These are phyloP conservation scores for Chelonoidis abingdonii DNA, from an alignment of 2,113 vertebrate species.

Conservation along the genomic window DNA sequence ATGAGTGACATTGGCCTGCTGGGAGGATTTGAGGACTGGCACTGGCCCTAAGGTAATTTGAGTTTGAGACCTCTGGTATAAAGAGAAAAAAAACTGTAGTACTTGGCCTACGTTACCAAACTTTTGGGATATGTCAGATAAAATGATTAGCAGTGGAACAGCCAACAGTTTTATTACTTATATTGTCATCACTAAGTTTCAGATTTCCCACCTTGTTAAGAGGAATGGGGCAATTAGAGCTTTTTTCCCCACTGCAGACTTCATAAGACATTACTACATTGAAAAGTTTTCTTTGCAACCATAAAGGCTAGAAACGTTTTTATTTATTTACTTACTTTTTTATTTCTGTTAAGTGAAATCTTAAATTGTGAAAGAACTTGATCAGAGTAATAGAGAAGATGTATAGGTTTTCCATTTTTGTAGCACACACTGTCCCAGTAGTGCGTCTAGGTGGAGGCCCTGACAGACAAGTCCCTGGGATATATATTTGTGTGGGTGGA, in stretches of 20 bases:
- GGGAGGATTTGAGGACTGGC: no score
- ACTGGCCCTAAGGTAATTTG: no score
- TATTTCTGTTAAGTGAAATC: not conserved
- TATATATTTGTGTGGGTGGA: no score
- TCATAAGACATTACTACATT: not conserved
- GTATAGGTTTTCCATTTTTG: not conserved
- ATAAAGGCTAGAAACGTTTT: not conserved
- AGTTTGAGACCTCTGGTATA: no score
- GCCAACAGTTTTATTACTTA: not conserved
- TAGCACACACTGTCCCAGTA: not conserved
- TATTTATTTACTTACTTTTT: no score
- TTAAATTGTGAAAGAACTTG: not conserved
- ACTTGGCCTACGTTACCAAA: not conserved
- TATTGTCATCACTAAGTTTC: not conserved
- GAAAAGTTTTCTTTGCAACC: not conserved
- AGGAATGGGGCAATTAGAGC: not conserved
- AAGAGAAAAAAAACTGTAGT: not conserved
- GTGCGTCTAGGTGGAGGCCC: not conserved
- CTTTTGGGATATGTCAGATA: not conserved
- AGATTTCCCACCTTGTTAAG: not conserved
- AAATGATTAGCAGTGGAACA: not conserved
- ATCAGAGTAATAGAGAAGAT: not conserved
- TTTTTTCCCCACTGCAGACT: not conserved
- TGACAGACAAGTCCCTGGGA: not conserved
- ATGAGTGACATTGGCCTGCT: no score